phyloP scores from a whole-genome alignment of 2,888 invertebrate species.

The Amphipyra berbera region DNA sequence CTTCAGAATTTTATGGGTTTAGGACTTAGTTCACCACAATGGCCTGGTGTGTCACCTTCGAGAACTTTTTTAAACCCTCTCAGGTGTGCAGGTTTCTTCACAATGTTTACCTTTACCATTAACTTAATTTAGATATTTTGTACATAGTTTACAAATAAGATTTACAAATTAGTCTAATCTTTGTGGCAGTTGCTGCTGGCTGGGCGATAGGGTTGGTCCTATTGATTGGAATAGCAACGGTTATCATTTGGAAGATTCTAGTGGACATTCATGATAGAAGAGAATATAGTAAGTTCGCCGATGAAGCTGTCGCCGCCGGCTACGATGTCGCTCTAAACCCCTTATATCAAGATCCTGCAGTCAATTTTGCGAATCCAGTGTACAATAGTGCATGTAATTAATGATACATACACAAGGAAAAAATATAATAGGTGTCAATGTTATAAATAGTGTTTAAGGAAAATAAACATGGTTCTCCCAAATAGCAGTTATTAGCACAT shows the following conservation, averaged over 20 bases:
- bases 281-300: constrained; percentile 75
- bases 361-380: constrained; percentile 71
- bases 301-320: constrained; percentile 67
- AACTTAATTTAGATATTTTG: too few relatives aligned
- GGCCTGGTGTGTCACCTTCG: too few relatives aligned
- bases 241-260: constrained; percentile 77
- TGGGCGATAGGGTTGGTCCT: constrained; percentile 72
- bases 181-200: constrained; percentile 74
- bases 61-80: too few relatives aligned
- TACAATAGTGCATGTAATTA: constrained; percentile 49
- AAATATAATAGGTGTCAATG: constrained; percentile 12
- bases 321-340: constrained; percentile 70
- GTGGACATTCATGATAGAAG: constrained; percentile 75
- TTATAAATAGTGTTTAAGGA: constrained; percentile 32
- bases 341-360: constrained; percentile 67
- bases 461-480: constrained; percentile 19
- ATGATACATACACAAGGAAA: constrained; percentile 37
- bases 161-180: neutral
- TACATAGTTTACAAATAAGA: too few relatives aligned
- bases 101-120: too few relatives aligned
- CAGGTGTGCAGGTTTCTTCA: too few relatives aligned
- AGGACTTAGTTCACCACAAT: too few relatives aligned
- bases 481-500: neutral
- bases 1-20: too few relatives aligned
- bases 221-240: constrained; percentile 77